These are phyloP conservation scores for Noctua janthina DNA, from an alignment of 2,888 invertebrate species.

Conservation along the genomic window DNA sequence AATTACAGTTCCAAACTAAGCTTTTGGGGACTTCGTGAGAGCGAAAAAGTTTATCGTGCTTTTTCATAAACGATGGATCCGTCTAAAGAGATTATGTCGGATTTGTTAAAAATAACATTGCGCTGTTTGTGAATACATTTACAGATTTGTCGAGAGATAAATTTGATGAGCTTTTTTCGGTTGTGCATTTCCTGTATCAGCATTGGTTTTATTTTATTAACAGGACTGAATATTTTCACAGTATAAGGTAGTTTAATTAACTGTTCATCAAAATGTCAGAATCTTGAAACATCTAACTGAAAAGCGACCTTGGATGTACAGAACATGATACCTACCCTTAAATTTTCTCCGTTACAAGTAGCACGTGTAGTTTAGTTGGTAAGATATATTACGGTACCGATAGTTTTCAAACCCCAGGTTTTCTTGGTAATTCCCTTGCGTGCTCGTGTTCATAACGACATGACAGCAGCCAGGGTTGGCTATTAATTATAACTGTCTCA, in stretches of 20 bases:
- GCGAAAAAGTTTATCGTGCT: slow-evolving; percentile 76
- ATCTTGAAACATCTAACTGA: not conserved
- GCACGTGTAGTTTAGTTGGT: slow-evolving; percentile 27
- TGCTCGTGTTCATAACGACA: slow-evolving; percentile 69
- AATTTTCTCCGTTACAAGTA: slow-evolving; percentile 35
- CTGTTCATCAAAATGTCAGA: not conserved
- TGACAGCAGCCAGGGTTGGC: slow-evolving; percentile 68
- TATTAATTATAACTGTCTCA: slow-evolving; percentile 75
- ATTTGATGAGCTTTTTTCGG: slow-evolving; percentile 19
- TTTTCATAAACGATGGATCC: slow-evolving; percentile 67
- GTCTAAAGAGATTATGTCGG: slow-evolving; percentile 53
- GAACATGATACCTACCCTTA: slow-evolving; percentile 28
- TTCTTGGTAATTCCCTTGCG: slow-evolving; percentile 67
- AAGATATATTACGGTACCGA: slow-evolving; percentile 53
- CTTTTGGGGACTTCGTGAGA: slow-evolving; percentile 72
- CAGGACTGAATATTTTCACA: not conserved
- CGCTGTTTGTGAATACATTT: slow-evolving; percentile 51
- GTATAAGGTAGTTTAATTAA: not conserved
- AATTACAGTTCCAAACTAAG: slow-evolving; percentile 83
- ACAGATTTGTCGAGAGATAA: slow-evolving; percentile 23
- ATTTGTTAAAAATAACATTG: slow-evolving; percentile 55
- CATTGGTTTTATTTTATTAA: not conserved
- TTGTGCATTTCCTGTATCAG: slow-evolving; percentile 1
- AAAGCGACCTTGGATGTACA: not conserved
- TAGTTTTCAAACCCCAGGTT: slow-evolving; percentile 59